Evolutionary conservation across 1,140 invertebrate genomes (phyloP).

Genomic region (Neodiprion pinetum): DNA sequence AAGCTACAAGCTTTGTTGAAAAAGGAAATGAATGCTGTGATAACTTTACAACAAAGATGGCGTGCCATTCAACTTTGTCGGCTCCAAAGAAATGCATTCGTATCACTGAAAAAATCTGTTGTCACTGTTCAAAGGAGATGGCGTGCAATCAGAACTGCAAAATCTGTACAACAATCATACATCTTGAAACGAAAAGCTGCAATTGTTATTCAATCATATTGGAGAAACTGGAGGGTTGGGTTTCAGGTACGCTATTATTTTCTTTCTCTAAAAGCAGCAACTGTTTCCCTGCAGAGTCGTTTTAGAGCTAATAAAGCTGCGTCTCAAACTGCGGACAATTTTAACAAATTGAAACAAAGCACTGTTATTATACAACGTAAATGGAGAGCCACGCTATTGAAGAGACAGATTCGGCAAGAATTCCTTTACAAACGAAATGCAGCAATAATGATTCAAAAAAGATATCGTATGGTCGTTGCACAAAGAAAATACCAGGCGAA

Average conservation of each 20-base stretch:
- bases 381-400: conserved; percentile 39
- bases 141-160: conserved; percentile 36
- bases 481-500: conserved; percentile 30
- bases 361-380: conserved; percentile 38
- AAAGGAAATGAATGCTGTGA: conserved; percentile 40
- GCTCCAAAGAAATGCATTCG: conserved; percentile 35
- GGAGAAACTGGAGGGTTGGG: conserved; percentile 32
- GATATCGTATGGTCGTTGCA: conserved; percentile 32
- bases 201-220: conserved; percentile 46
- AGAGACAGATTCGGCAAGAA: conserved; percentile 15
- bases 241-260: conserved; percentile 39
- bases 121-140: conserved; percentile 41
- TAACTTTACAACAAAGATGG: conserved; percentile 44
- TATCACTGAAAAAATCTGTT: conserved; percentile 19
- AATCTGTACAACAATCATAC: conserved; percentile 40
- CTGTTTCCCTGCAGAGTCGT: conserved; percentile 47
- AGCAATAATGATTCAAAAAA: conserved; percentile 35
- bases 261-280: conserved; percentile 37
- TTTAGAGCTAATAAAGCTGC: conserved; percentile 40
- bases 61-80: conserved; percentile 42
- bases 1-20: conserved; percentile 43
- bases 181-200: conserved; percentile 34
- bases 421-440: conserved; percentile 26
- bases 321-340: conserved; percentile 24
- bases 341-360: conserved; percentile 30